Percentiles rank a stretch among this genome's conserved stretches.
Conservation (phyloP, 1,140 invertebrate genomes). For the Saccostrea echinata region DNA sequence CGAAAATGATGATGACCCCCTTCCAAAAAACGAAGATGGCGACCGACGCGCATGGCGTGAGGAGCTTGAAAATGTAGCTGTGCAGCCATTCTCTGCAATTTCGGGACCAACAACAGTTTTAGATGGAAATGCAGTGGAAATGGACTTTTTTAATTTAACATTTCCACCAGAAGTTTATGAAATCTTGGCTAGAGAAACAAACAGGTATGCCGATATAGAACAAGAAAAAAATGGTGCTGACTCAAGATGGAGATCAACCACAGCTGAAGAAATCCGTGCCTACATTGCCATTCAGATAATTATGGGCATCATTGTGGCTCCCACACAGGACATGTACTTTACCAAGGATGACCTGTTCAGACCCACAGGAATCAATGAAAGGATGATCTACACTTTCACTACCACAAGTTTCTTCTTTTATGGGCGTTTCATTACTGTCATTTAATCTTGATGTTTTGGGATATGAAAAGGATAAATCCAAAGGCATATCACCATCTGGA, state of each 20-base stretch:
- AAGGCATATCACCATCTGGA: no score
- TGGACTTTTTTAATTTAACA: not conserved
- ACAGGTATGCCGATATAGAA: not conserved
- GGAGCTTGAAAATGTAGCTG: not conserved
- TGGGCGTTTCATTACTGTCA: no score
- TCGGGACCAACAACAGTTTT: not conserved
- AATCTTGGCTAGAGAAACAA: not conserved
- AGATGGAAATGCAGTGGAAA: not conserved
- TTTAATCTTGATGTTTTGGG: no score
- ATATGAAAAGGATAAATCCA: no score
- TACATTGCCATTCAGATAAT: no score
- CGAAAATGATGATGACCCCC: not conserved
- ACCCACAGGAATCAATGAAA: no score
- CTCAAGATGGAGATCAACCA: constrained; percentile 28
- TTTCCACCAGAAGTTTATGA: not conserved
- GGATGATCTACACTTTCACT: no score
- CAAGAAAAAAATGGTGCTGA: constrained; percentile 24
- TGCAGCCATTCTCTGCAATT: not conserved
- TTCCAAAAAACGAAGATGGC: not conserved
- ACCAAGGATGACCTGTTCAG: no score
- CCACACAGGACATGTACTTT: no score
- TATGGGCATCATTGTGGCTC: no score
- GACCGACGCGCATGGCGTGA: not conserved
- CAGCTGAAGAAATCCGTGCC: constrained; percentile 18
- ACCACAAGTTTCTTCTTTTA: no score